A percentile compares a stretch with the other conserved stretches of the same genome.
These are phyloP conservation scores for Brachyptera risi DNA, from an alignment of 2,888 invertebrate species.

Conservation along the genomic window DNA sequence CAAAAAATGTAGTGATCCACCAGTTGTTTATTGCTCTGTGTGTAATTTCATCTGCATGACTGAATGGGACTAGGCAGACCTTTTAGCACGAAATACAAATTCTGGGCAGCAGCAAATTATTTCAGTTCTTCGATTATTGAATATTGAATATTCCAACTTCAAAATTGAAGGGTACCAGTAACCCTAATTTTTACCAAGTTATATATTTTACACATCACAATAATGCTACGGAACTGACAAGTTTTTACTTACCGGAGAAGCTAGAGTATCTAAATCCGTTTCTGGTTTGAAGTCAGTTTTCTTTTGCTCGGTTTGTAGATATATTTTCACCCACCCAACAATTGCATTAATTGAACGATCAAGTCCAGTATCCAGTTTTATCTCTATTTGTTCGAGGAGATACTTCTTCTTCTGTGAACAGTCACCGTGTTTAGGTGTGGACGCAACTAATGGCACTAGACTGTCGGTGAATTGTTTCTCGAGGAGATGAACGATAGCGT, in stretches of 20 bases:
- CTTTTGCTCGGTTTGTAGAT: conserved; percentile 89
- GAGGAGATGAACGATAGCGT: conserved; percentile 87
- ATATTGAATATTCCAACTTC: not conserved
- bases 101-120: too few relatives aligned
- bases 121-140: not conserved
- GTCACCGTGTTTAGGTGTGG: conserved; percentile 82
- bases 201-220: too few relatives aligned
- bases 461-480: conserved; percentile 91
- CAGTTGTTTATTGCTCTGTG: too few relatives aligned
- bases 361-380: conserved; percentile 83
- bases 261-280: conserved; percentile 74
- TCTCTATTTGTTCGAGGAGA: conserved; percentile 83
- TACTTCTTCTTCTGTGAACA: conserved; percentile 82
- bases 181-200: too few relatives aligned
- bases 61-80: too few relatives aligned
- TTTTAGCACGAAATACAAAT: too few relatives aligned
- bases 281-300: conserved; percentile 92
- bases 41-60: too few relatives aligned
- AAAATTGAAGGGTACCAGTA: too few relatives aligned
- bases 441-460: conserved; percentile 82
- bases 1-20: too few relatives aligned
- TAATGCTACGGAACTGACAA: too few relatives aligned
- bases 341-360: conserved; percentile 81
- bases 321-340: conserved; percentile 85
- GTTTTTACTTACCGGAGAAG: conserved; percentile 63